Evolutionary conservation across 2,888 invertebrate species (phyloP).

Genomic region (Steinernema carpocapsae): DNA sequence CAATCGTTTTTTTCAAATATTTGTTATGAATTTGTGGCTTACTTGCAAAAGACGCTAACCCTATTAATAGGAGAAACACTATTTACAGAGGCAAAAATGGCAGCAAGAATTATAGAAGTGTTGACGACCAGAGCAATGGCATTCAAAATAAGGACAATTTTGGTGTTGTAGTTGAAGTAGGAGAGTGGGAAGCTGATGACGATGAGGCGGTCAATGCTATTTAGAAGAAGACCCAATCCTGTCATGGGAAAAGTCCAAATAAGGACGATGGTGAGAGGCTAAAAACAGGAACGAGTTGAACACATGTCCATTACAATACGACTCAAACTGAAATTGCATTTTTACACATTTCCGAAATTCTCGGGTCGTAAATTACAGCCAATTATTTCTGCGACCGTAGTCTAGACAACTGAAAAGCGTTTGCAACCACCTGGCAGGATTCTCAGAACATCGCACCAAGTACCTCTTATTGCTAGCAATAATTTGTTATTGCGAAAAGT

Average conservation of each 20-base stretch:
- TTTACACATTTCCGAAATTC: too few relatives aligned
- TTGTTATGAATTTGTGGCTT: neutral
- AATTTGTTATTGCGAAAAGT: too few relatives aligned
- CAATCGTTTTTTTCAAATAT: neutral
- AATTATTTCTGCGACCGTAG: too few relatives aligned
- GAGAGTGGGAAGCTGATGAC: slow-evolving; percentile 18
- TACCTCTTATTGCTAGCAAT: too few relatives aligned
- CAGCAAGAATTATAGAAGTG: neutral
- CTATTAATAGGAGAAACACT: neutral
- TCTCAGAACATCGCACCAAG: too few relatives aligned
- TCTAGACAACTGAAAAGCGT: too few relatives aligned
- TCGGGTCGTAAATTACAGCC: too few relatives aligned
- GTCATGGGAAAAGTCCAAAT: slow-evolving; percentile 21
- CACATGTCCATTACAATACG: neutral
- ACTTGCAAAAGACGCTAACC: slow-evolving; percentile 6
- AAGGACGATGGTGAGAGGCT: slow-evolving; percentile 12
- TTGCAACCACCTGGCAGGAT: too few relatives aligned
- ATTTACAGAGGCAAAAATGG: neutral
- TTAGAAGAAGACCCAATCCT: neutral
- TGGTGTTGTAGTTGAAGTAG: slow-evolving; percentile 29
- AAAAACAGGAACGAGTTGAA: neutral
- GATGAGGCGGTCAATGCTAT: slow-evolving; percentile 19
- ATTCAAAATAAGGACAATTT: neutral
- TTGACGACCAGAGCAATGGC: slow-evolving; percentile 1
- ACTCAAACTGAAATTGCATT: too few relatives aligned